These are phyloP conservation scores for Orbicella faveolata DNA, from an alignment of 64 coral and sea anemone genomes.

Conservation along the genomic window DNA sequence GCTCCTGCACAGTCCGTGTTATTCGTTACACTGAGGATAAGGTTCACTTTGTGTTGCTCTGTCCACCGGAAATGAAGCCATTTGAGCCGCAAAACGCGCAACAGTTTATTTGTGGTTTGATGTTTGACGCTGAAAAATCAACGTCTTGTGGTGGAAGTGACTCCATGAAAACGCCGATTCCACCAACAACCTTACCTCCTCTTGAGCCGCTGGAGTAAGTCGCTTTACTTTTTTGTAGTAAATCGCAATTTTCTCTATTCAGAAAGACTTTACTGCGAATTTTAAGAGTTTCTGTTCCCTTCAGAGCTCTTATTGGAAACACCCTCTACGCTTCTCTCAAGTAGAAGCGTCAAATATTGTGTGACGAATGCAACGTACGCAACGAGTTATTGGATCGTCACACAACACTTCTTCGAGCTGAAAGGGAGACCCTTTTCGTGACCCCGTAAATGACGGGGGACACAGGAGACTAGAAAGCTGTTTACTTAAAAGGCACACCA, in stretches of 20 bases:
- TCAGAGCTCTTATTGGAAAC: neutral
- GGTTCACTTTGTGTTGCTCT: constrained; percentile 50
- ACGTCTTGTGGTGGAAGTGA: constrained; percentile 36
- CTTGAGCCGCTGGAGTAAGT: constrained; percentile 47
- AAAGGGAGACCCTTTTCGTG: too few relatives aligned
- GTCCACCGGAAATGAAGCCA: constrained; percentile 35
- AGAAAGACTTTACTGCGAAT: neutral
- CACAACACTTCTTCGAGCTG: too few relatives aligned
- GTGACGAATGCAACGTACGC: too few relatives aligned
- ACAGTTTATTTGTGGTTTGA: constrained; percentile 44
- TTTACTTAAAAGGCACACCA: too few relatives aligned
- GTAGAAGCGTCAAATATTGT: too few relatives aligned
- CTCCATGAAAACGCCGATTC: constrained; percentile 27
- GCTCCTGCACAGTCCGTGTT: constrained; percentile 53
- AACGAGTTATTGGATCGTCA: too few relatives aligned
- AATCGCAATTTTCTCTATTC: neutral
- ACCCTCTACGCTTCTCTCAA: neutral
- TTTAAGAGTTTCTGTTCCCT: neutral
- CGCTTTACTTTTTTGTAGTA: neutral
- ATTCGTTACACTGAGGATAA: neutral
- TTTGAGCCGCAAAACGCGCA: constrained; percentile 1
- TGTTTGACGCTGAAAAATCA: constrained; percentile 27
- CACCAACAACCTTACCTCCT: constrained; percentile 23
- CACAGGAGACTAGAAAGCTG: too few relatives aligned
- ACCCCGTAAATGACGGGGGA: too few relatives aligned